Evolutionary conservation across 2,888 invertebrate genomes (phyloP), one percentile per base, ranked within the genome.

Genomic region (Cephus sareptanus): DNA sequence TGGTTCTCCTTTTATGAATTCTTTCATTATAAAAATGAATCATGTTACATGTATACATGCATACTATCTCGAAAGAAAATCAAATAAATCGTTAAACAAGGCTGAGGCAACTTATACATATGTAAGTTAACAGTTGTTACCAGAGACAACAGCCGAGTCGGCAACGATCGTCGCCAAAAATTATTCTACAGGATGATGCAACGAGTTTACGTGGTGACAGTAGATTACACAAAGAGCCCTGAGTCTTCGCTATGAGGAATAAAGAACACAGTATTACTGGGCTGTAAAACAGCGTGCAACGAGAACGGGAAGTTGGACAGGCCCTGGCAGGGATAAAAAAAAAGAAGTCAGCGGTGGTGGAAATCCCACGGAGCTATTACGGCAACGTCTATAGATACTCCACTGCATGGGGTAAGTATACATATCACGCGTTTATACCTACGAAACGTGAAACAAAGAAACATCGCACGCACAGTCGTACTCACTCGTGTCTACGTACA

Each of bases 361-460:
- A 71, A 70, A 73, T 69, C 71, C 76, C 74, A 68, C 74, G 70
- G 69, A 70, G 76, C 77, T 77, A 77, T 79, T 79, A 79, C 73
- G 73, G 74, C 78, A 74, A 34, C 75, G 80, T 71, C 73, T 33
- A 77, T 80, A 71, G 71, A 71, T 71, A 34, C 34, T 31, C 71
- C 75, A 73, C 77, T 76, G 76, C 34, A 77, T 77, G 77, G 80
- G 79, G 78, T 73, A 77, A 31, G 74, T 75, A 77, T 75, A 75
- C 76, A 73, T 74, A 75, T 75, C 34, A 71, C 34, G 70, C 69
- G 40, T 77, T 74, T 13, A 75, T 79, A 33, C 77, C 75, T 77
- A 79, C 23, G 74, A 70, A 33, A 71, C 71, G 71, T 34, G 80
- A 80, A 80, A 81, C 82, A 83, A 83, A 83, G 82, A 83, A 81